These are phyloP conservation scores for Darevskia mixta DNA, from an alignment of 2,797 vertebrate genomes.

Conservation along the genomic window DNA sequence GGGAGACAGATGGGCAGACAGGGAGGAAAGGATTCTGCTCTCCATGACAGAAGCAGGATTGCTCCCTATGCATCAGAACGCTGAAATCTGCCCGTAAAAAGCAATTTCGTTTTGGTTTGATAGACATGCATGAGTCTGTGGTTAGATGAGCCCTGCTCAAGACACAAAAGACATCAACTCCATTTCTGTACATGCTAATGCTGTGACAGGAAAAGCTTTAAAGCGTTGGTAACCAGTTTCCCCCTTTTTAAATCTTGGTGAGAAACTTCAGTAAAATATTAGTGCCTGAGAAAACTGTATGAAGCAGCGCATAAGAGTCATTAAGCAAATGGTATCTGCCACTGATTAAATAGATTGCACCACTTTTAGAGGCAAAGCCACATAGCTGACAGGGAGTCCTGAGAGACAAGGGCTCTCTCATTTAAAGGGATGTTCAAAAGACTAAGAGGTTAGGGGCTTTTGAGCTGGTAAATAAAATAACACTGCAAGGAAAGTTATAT, in stretches of 20 bases:
- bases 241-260: conserved; percentile 68
- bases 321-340: conserved; percentile 62
- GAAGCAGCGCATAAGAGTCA: conserved; percentile 65
- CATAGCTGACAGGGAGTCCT: conserved; percentile 64
- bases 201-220: conserved; percentile 49
- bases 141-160: not conserved
- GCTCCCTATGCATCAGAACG: conserved; percentile 39
- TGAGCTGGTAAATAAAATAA: conserved; percentile 76
- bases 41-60: conserved; percentile 23
- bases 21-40: conserved; percentile 34
- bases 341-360: conserved; percentile 64
- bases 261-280: conserved; percentile 68
- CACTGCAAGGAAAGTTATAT: conserved; percentile 57
- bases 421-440: conserved; percentile 70
- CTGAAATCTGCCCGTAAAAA: conserved; percentile 27
- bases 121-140: not conserved
- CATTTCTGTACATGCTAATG: conserved; percentile 47
- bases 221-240: conserved; percentile 54
- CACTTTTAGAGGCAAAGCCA: conserved; percentile 66
- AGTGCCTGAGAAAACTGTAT: conserved; percentile 68
- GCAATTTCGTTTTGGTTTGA: not conserved
- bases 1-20: conserved; percentile 27
- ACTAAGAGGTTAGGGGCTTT: conserved; percentile 69
- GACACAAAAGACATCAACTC: conserved; percentile 43
- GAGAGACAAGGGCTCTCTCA: conserved; percentile 67